Evolutionary conservation across 2,113 vertebrate genomes (phyloP).

Genomic region (Cavia porcellus): DNA sequence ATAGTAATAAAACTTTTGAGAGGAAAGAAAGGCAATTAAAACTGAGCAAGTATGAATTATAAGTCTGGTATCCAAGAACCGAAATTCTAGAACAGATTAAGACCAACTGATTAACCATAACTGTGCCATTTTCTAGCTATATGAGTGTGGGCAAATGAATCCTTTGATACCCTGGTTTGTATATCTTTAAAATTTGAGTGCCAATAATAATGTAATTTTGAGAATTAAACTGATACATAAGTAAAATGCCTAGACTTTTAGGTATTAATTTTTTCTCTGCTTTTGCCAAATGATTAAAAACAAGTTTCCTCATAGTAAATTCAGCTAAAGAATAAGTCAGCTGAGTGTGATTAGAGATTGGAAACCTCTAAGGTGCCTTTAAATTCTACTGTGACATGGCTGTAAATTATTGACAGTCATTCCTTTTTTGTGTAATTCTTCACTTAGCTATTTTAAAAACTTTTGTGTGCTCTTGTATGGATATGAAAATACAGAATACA

Average conservation of each 20-base stretch:
- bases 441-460: neutral
- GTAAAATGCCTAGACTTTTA: neutral
- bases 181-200: constrained; percentile 41
- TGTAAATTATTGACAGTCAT: neutral
- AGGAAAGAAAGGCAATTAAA: constrained; percentile 22
- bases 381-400: neutral
- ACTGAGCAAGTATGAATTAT: neutral
- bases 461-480: neutral
- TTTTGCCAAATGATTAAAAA: constrained; percentile 50
- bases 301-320: neutral
- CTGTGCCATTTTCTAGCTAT: neutral
- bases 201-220: constrained; percentile 10
- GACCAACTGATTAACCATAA: neutral
- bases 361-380: neutral
- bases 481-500: constrained; percentile 32
- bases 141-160: neutral
- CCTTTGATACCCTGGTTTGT: constrained; percentile 3
- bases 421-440: constrained; percentile 29
- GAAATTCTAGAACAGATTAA: constrained; percentile 28
- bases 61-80: neutral
- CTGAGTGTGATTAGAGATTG: neutral
- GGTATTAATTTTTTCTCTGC: neutral
- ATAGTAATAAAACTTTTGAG: constrained; percentile 15
- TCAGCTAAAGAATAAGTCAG: neutral
- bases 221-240: constrained; percentile 9